phyloP scores from a whole-genome alignment of 2,888 invertebrate species.

The Erannis defoliaria region DNA sequence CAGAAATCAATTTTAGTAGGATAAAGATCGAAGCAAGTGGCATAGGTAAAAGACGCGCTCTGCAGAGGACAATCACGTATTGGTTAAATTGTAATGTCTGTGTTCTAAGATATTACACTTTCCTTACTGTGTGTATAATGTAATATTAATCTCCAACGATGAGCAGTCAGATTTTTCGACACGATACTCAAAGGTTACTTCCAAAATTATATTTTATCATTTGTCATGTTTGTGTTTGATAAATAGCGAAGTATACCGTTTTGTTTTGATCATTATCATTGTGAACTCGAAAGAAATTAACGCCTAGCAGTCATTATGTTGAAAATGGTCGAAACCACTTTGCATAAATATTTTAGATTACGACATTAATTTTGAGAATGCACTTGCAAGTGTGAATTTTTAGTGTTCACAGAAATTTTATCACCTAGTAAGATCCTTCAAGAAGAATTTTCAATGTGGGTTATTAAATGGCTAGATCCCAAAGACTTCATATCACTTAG shows the following conservation, averaged over 20 bases:
- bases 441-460: not conserved
- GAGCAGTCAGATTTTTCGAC: conserved; percentile 73
- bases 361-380: conserved; percentile 43
- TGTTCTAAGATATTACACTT: not conserved
- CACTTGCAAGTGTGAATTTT: no score
- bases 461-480: no score
- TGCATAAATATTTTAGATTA: conserved; percentile 45
- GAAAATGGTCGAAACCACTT: conserved; percentile 31
- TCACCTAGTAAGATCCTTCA: not conserved
- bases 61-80: no score
- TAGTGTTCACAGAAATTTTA: not conserved
- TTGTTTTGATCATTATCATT: conserved; percentile 54
- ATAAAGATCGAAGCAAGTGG: not conserved
- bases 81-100: no score
- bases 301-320: conserved; percentile 49
- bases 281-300: conserved; percentile 45
- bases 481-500: no score
- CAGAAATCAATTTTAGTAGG: no score
- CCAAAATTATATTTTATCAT: conserved; percentile 68
- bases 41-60: not conserved
- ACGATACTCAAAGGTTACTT: conserved; percentile 71
- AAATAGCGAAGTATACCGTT: conserved; percentile 51
- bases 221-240: conserved; percentile 66
- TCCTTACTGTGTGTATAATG: conserved; percentile 24
- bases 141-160: conserved; percentile 60